These are phyloP conservation scores for Drosophila dives DNA, from an alignment of 2,888 invertebrate genomes.

Conservation along the genomic window DNA sequence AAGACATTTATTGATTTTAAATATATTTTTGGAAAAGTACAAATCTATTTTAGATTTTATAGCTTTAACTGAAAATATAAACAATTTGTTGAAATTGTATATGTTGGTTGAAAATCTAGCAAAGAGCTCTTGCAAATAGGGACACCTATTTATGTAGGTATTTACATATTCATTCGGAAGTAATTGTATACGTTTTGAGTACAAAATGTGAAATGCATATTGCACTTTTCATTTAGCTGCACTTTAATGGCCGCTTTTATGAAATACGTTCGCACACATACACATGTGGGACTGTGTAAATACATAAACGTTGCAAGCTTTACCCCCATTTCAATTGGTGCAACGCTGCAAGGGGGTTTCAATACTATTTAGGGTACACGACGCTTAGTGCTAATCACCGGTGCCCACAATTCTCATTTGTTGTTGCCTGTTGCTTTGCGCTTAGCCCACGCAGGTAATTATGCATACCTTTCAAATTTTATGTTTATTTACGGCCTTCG, in stretches of 20 bases:
- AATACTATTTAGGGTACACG: constrained; percentile 55
- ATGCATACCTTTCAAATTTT: neutral
- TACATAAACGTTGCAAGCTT: constrained; percentile 27
- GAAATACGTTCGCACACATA: constrained; percentile 21
- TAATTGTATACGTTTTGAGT: constrained; percentile 9
- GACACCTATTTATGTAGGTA: neutral
- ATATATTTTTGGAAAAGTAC: neutral
- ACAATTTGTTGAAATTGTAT: neutral
- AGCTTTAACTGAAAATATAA: neutral
- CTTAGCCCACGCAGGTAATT: constrained; percentile 18
- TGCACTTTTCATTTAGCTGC: constrained; percentile 49
- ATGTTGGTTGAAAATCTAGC: neutral
- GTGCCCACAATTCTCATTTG: constrained; percentile 29
- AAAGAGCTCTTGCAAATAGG: neutral
- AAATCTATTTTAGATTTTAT: neutral
- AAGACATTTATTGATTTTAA: neutral
- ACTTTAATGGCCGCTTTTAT: constrained; percentile 71
- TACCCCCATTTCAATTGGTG: constrained; percentile 45
- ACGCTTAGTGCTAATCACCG: constrained; percentile 54
- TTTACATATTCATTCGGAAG: constrained; percentile 5
- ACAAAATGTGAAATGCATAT: constrained; percentile 18
- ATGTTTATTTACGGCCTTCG: constrained; percentile 29
- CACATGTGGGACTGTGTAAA: neutral
- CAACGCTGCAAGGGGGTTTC: constrained; percentile 46
- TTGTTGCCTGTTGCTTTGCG: constrained; percentile 44